Base-by-base conservation (phyloP, 2,888 invertebrate genomes). In the Camponotus fellah region DNA sequence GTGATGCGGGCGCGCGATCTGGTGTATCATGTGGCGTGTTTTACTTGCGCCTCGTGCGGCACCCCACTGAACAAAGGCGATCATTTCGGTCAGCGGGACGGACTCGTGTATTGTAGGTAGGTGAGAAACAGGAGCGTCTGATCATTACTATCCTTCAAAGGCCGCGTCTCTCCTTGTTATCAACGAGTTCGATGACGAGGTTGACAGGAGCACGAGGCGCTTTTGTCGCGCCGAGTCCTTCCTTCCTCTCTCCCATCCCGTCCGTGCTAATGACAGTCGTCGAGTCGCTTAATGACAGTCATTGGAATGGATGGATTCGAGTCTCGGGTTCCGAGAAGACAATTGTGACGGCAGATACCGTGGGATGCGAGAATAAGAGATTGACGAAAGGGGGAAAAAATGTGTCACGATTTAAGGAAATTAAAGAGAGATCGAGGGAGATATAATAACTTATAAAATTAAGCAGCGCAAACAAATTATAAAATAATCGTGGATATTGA, bases 11-110 rank as follows among this genome's bases (percentile, higher is more conserved):
- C 98, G 0, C 95, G 97, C 64, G 98, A 98, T 90, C 96, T 97
- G 92, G 98, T 98, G 84, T 99, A 97, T 95, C 99, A 99, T 95
- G 96, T 98, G 82, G 96, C 97, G 89, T 99, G 99, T 95, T 99
- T 99, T 96, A 97, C 97, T 53, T 99, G 99, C 95, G 96, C 97
- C 82, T 97, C 98, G 60, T 99, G 99, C 94, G 97, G 97, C 71
- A 96, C 97, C 58, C 96, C 97, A 75, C 96, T 99, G 86, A 97
- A 97, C 85, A 98, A 98, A 92, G 99, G 99, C 34, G 99, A 99
- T 93, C 97, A 98, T 91, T 99, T 98, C 95, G 98, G 98, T 46
- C 97, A 99, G 96, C 96, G 97, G 86, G 97, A 97, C 89, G 97
- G 97, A 74, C 96, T 97, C 86, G 97, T 98, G 85, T 97, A 97